Evolutionary conservation across 2,888 invertebrate species (phyloP).

Genomic region (Ephialtes manifestator): DNA sequence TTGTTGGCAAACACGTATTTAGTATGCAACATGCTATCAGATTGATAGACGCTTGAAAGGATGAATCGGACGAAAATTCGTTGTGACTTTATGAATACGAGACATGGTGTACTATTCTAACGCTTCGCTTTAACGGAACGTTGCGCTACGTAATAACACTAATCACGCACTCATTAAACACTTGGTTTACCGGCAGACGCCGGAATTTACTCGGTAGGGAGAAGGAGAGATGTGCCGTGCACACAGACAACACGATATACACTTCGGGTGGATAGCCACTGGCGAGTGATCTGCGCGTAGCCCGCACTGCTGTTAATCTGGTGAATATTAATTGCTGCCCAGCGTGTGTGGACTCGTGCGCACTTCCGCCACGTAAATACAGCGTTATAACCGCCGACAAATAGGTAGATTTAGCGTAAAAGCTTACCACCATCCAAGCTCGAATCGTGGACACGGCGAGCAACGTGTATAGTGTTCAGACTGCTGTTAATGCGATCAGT

Average conservation of each 20-base stretch:
- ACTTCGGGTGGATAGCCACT: conserved; percentile 28
- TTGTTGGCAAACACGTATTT: not conserved
- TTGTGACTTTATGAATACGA: not conserved
- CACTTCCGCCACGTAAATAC: conserved; percentile 74
- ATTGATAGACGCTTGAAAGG: not conserved
- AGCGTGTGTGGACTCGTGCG: conserved; percentile 58
- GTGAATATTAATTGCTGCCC: conserved; percentile 78
- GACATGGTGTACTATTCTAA: not conserved
- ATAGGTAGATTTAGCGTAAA: conserved; percentile 42
- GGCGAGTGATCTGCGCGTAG: conserved; percentile 39
- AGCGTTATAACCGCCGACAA: conserved; percentile 52
- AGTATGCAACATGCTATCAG: not conserved
- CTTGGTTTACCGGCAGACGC: conserved; percentile 47
- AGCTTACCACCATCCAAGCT: conserved; percentile 16
- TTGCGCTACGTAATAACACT: conserved; percentile 38
- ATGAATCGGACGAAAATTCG: not conserved
- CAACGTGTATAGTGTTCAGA: not conserved
- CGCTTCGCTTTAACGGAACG: conserved; percentile 15
- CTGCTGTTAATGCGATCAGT: not conserved
- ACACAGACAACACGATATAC: conserved; percentile 11
- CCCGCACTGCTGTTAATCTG: conserved; percentile 46
- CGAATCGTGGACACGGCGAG: not conserved
- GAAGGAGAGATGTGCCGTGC: not conserved
- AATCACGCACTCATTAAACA: conserved; percentile 61
- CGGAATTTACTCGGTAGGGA: conserved; percentile 1